Base-by-base conservation (phyloP, 2,888 invertebrate species). In the Hermaeophaga mercurialis region DNA sequence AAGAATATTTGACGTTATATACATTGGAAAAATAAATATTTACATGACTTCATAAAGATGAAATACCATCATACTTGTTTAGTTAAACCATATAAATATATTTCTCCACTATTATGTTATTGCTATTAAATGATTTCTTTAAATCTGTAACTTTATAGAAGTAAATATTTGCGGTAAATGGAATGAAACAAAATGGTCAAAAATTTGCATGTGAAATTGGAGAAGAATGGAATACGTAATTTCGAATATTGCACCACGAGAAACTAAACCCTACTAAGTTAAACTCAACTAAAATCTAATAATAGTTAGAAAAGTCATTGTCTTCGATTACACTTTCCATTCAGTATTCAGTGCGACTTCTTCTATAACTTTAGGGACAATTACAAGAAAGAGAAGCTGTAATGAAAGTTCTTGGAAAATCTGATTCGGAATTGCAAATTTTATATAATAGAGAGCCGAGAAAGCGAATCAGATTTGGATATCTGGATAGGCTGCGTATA, bases 271-370 rank as follows among this genome's bases (percentile, higher is more conserved):
- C 3, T 14, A 12, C 33, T 33, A 33, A 33, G 33, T 36, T 44
- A 18, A 50, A 19, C 39, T 50, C 19, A 39, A 57, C 57, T 53
- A 43, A 56, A 59, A 60, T 62, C 62, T 58, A 62, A 62, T 62
- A 60, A 60, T 54, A 60, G 60, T 58, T 56, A 43, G 58, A 54
- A 52, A 54, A 58, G 56, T 62, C 49, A 54, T 57, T 59, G 54
- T 55, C 56, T 58, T 56, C 62, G 54, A 58, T 55, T 54, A 60
- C 47, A 58, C 14, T 55, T 55, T 52, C 41, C 54, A 53, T 60
- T 58, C 44, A 48, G 54, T 54, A 58, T 59, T 56, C 53, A 52
- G 54, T 33, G 48, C 54, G 44, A 56, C 59, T 44, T 46, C 56
- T 56, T 54, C 45, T 44, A 18, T 43, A 58, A 54, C 49, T 54